Conservation (phyloP, 2,113 vertebrate genomes). For the Lasiurus cinereus region DNA sequence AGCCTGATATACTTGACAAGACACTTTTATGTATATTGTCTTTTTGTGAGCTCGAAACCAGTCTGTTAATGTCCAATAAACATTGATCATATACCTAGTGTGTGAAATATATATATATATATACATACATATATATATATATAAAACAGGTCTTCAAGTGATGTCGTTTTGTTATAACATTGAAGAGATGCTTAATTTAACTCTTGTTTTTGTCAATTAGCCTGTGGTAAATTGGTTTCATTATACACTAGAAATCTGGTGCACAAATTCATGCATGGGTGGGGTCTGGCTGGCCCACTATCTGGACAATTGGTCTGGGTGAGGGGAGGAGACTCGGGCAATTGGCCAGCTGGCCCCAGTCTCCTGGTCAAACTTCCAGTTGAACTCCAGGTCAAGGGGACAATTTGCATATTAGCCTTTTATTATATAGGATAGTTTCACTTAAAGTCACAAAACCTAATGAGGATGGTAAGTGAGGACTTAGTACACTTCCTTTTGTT, state of each 20-base stretch:
- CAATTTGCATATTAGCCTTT: too few species aligned
- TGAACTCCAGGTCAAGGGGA: too few species aligned
- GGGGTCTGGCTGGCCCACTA: too few species aligned
- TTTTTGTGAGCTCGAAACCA: not conserved
- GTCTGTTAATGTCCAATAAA: not conserved
- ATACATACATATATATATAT: not conserved
- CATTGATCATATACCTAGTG: not conserved
- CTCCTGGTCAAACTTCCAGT: too few species aligned
- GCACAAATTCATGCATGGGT: too few species aligned
- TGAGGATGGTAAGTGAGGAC: too few species aligned
- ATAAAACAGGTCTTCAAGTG: not conserved
- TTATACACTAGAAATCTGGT: not conserved
- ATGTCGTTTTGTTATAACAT: not conserved
- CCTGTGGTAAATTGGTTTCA: not conserved
- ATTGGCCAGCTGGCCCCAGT: too few species aligned
- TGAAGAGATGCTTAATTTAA: not conserved
- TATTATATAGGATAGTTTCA: too few species aligned
- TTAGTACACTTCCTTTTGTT: too few species aligned
- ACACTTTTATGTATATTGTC: not conserved
- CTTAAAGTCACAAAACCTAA: too few species aligned
- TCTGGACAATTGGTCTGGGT: accelerated
- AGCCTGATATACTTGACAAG: not conserved
- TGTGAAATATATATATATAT: not conserved
- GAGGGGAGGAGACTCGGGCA: too few species aligned
- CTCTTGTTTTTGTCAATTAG: not conserved